Evolutionary conservation across 2,888 invertebrate genomes (phyloP).

Genomic region (Tetanocera ferruginea): DNA sequence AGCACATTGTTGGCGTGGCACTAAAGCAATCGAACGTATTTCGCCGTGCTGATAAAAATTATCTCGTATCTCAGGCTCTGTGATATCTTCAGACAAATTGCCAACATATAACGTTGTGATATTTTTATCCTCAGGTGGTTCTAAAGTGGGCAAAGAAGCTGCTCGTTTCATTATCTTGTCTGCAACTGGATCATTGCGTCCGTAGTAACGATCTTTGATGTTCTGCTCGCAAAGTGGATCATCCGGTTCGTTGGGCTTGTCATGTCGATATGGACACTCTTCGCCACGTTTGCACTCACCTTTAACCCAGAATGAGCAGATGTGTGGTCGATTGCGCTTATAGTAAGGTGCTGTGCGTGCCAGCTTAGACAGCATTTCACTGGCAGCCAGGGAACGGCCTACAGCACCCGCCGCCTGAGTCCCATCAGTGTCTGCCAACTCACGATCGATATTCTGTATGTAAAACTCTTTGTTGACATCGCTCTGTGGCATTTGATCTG

Average conservation of each 20-base stretch:
- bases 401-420: conserved; percentile 74
- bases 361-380: conserved; percentile 85
- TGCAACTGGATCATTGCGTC: conserved; percentile 93
- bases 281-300: conserved; percentile 94
- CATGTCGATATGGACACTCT: conserved; percentile 94
- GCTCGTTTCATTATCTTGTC: conserved; percentile 90
- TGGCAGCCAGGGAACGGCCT: conserved; percentile 78
- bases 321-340: conserved; percentile 91
- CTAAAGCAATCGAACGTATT: conserved; percentile 92
- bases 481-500: conserved; percentile 88
- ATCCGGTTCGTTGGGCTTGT: conserved; percentile 94
- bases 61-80: conserved; percentile 92
- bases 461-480: conserved; percentile 94
- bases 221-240: conserved; percentile 94
- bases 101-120: conserved; percentile 99
- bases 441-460: conserved; percentile 87
- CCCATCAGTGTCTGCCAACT: conserved; percentile 72
- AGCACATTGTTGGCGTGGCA: conserved; percentile 94
- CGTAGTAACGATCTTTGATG: conserved; percentile 91
- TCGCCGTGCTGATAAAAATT: conserved; percentile 99
- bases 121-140: conserved; percentile 94
- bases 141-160: conserved; percentile 93
- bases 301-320: conserved; percentile 96
- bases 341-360: conserved; percentile 93
- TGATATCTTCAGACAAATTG: conserved; percentile 88